Evolutionary conservation across 2,113 vertebrate genomes (phyloP).

Genomic region (Sceloporus tristichus): DNA sequence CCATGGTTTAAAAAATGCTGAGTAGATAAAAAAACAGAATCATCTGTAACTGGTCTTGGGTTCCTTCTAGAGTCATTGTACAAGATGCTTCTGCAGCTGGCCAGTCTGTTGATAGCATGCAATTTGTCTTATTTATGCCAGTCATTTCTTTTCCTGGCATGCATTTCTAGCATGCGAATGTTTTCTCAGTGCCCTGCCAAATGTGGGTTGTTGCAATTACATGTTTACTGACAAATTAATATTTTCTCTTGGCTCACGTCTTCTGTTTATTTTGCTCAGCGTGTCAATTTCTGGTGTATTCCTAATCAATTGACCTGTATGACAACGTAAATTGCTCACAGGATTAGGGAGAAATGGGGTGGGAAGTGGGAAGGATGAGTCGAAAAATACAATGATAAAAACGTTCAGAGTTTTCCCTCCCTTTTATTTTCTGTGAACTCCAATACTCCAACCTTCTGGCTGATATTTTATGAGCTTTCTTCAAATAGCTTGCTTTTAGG

Average conservation of each 20-base stretch:
- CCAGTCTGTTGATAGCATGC: constrained; percentile 49
- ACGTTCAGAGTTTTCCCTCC: too few relatives aligned
- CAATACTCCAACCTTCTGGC: not conserved
- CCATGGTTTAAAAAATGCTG: constrained; percentile 8
- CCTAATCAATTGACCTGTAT: constrained; percentile 64
- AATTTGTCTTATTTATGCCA: constrained; percentile 68
- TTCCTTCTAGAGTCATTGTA: constrained; percentile 15
- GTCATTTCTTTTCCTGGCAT: constrained; percentile 59
- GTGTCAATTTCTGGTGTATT: constrained; percentile 56
- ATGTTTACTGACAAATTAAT: constrained; percentile 71
- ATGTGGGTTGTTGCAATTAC: constrained; percentile 61
- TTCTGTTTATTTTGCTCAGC: constrained; percentile 65
- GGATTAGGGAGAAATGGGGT: not conserved
- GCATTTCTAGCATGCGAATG: constrained; percentile 54
- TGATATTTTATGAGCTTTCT: constrained; percentile 40
- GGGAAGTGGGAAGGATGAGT: not conserved
- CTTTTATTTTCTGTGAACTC: not conserved
- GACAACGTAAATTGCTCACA: not conserved
- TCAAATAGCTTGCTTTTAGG: constrained; percentile 9
- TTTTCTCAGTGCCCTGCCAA: constrained; percentile 63
- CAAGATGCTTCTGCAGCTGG: constrained; percentile 32
- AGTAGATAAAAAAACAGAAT: constrained; percentile 24
- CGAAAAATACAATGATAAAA: not conserved
- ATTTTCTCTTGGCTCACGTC: constrained; percentile 62
- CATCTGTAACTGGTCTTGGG: constrained; percentile 6